A percentile compares a stretch with the other conserved stretches of the same genome.
Conservation (phyloP, 2,888 invertebrate species). For the Fissipunctia ypsillon region DNA sequence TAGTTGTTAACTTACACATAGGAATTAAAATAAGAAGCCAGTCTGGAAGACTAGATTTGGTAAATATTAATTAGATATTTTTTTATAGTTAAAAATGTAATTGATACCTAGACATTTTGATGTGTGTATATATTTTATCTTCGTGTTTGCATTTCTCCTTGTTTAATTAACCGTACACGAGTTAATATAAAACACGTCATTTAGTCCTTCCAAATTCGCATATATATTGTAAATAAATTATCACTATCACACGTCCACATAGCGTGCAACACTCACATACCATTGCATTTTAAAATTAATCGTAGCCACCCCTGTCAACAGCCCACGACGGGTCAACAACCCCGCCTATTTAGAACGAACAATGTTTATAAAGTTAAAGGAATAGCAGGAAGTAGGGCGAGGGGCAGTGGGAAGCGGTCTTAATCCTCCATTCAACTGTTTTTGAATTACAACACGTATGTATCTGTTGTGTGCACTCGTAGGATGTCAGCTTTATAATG, state of each 20-base stretch:
- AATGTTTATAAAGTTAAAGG: constrained; percentile 81
- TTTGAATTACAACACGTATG: constrained; percentile 49
- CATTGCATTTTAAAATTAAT: constrained; percentile 88
- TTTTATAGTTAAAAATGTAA: too few relatives aligned
- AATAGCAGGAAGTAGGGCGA: constrained; percentile 83
- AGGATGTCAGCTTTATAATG: constrained; percentile 44
- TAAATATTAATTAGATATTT: too few relatives aligned
- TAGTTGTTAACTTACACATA: too few relatives aligned
- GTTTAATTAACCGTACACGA: constrained; percentile 5
- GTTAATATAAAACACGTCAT: constrained; percentile 14
- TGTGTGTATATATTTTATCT: too few relatives aligned
- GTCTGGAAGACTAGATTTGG: too few relatives aligned
- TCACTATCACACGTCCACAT: constrained; percentile 68
- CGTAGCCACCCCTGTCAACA: constrained; percentile 85
- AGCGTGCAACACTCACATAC: constrained; percentile 83
- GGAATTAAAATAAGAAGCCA: too few relatives aligned
- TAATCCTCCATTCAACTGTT: constrained; percentile 73
- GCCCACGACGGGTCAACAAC: constrained; percentile 81
- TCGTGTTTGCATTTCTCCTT: neutral
- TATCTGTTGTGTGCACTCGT: constrained; percentile 27
- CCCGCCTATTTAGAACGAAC: constrained; percentile 86
- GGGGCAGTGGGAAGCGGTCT: constrained; percentile 67
- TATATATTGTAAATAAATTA: constrained; percentile 55
- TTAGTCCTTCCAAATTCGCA: constrained; percentile 38
- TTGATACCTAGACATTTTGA: too few relatives aligned